Percentiles rank a stretch among this genome's conserved stretches.
These are phyloP conservation scores for Paradoxurus hermaphroditus DNA, from an alignment of 2,113 vertebrate species.

Conservation along the genomic window DNA sequence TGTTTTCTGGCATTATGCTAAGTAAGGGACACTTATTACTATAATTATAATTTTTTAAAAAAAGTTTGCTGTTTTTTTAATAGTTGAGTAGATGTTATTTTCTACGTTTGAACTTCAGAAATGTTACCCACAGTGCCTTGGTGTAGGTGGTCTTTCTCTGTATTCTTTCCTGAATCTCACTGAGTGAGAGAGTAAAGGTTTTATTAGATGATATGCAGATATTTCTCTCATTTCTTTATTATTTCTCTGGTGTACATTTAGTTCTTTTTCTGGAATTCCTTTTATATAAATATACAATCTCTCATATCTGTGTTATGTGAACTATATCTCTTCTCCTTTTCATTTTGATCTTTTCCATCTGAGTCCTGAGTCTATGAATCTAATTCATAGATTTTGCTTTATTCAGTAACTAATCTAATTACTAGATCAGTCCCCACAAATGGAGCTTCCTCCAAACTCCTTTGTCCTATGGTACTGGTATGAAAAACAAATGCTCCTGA, in stretches of 20 bases:
- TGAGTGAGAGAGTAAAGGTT: background rate
- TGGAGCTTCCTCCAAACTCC: background rate
- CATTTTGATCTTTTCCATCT: background rate
- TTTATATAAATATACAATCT: background rate
- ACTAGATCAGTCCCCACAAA: background rate
- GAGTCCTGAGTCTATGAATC: background rate
- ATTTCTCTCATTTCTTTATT: background rate
- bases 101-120: background rate
- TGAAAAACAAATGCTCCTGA: background rate
- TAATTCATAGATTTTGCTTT: background rate
- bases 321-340: background rate
- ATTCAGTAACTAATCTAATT: background rate
- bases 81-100: background rate
- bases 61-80: background rate
- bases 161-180: background rate
- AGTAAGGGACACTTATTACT: background rate
- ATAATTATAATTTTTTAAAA: background rate
- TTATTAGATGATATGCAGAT: background rate
- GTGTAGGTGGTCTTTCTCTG: background rate
- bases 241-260: background rate
- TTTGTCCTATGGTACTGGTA: background rate
- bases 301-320: background rate
- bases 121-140: background rate
- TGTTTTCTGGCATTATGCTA: background rate
- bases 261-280: background rate